Percentiles rank a stretch among this genome's conserved stretches.
Conservation (phyloP, 2,113 vertebrate species). For the Eleginops maclovinus region DNA sequence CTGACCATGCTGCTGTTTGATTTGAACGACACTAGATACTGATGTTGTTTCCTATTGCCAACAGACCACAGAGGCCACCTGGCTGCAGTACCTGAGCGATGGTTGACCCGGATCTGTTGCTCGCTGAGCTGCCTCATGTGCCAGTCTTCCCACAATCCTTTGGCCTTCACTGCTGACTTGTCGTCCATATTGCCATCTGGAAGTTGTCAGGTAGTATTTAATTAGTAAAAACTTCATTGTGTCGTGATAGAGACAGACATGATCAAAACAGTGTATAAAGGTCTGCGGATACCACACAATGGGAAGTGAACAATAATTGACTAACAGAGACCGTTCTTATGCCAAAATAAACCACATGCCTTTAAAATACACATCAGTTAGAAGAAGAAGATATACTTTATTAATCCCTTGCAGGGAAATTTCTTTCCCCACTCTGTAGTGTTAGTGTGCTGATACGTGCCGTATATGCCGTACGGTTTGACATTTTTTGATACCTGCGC, state of each 20-base stretch:
- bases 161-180: constrained; percentile 83
- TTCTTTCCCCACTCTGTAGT: too few species aligned
- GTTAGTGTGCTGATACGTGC: too few species aligned
- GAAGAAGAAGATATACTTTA: too few species aligned
- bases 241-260: fast-evolving
- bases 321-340: not conserved
- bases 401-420: too few species aligned
- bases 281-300: not conserved
- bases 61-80: not conserved
- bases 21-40: not conserved
- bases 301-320: not conserved
- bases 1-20: not conserved
- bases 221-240: not conserved
- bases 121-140: constrained; percentile 85
- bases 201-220: constrained; percentile 30
- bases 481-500: not conserved
- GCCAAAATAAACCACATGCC: not conserved
- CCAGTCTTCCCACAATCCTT: constrained; percentile 88
- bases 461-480: too few species aligned
- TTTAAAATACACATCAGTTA: not conserved
- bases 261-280: not conserved
- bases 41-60: not conserved
- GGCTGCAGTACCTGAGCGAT: constrained; percentile 80
- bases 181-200: constrained; percentile 85
- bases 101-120: constrained; percentile 78